Evolutionary conservation across 2,888 invertebrate species (phyloP).

Genomic region (Cyaniris semiargus): DNA sequence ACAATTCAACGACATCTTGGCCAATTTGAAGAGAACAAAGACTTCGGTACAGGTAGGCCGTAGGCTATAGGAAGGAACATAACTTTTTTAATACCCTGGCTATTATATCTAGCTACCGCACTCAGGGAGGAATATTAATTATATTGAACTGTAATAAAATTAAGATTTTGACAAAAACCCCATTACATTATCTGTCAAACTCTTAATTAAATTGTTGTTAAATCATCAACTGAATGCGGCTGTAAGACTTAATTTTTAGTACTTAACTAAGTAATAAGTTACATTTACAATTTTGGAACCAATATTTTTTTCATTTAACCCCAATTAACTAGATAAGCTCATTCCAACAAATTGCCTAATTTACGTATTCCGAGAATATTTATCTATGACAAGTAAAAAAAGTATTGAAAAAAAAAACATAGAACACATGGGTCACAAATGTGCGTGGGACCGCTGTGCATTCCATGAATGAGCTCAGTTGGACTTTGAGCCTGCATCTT

Average conservation of each 20-base stretch:
- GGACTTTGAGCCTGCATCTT: slow-evolving; percentile 57
- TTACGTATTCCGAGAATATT: slow-evolving; percentile 15
- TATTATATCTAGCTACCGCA: neutral
- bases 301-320: neutral
- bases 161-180: no score
- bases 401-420: slow-evolving; percentile 32
- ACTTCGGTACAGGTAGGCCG: neutral
- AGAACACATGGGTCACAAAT: slow-evolving; percentile 66
- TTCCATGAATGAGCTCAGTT: slow-evolving; percentile 66
- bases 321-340: neutral
- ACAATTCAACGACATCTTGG: neutral
- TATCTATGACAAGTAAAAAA: slow-evolving; percentile 32
- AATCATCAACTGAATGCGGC: no score
- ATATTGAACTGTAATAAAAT: no score
- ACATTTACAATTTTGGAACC: neutral
- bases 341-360: slow-evolving; percentile 6
- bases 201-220: no score
- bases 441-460: slow-evolving; percentile 62
- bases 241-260: no score
- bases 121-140: no score
- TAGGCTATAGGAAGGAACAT: neutral
- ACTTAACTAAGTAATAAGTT: neutral
- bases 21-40: neutral
- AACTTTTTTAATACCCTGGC: neutral
- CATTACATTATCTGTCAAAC: no score